Percentiles rank a stretch among this genome's conserved stretches.
These are phyloP conservation scores for Calameuta idolon DNA, from an alignment of 2,888 invertebrate genomes.

Conservation along the genomic window DNA sequence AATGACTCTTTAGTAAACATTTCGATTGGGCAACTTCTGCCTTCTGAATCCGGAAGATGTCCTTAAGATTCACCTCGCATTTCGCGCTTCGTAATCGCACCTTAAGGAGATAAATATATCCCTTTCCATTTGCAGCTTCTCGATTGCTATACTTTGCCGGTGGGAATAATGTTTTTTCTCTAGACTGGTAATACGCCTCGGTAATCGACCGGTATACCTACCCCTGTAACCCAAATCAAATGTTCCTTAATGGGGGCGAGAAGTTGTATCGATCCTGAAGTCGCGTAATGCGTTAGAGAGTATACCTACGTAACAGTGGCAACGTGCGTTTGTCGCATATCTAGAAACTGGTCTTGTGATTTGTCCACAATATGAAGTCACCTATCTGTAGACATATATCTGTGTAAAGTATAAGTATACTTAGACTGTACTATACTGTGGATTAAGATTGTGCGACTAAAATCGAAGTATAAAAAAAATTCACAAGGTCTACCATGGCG, in stretches of 20 bases:
- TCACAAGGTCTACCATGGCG: not conserved
- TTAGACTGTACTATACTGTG: not conserved
- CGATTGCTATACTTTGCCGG: not conserved
- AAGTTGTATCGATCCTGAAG: not conserved
- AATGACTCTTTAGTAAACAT: slow-evolving; percentile 10
- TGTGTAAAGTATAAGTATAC: not conserved
- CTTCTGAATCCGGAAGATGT: not conserved
- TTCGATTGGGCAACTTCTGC: not conserved
- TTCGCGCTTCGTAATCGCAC: not conserved
- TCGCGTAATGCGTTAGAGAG: not conserved
- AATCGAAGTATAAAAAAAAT: not conserved
- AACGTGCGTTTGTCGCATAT: not conserved
- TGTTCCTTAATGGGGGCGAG: not conserved
- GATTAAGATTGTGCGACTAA: not conserved
- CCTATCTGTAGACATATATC: not conserved
- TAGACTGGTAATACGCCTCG: not conserved
- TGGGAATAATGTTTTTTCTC: not conserved
- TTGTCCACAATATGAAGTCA: not conserved
- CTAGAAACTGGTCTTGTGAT: not conserved
- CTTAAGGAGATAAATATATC: not conserved
- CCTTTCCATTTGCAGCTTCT: not conserved
- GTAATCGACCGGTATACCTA: not conserved
- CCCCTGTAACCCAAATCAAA: not conserved
- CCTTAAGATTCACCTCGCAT: not conserved
- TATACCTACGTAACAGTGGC: not conserved